Evolutionary conservation across 2,797 vertebrate genomes (phyloP).

Genomic region (Esox masquinongy): DNA sequence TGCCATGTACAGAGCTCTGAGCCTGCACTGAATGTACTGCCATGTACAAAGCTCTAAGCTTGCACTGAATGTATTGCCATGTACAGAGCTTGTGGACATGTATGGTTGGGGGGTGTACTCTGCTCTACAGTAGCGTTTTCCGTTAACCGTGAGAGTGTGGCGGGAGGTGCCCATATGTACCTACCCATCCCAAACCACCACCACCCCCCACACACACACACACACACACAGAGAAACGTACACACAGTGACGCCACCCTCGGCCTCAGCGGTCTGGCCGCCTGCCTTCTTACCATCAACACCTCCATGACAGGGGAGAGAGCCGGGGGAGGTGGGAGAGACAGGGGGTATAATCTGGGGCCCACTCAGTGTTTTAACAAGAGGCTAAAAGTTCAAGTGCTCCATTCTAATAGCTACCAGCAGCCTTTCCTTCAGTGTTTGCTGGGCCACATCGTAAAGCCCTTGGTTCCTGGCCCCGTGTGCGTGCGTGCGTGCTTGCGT

Average conservation of each 20-base stretch:
- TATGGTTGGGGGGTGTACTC: conserved; percentile 14
- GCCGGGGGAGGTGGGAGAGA: conserved; percentile 56
- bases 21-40: neutral
- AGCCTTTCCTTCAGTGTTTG: conserved; percentile 52
- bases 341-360: conserved; percentile 58
- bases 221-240: neutral
- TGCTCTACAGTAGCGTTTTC: conserved; percentile 24
- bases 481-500: conserved; percentile 23
- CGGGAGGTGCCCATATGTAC: conserved; percentile 67
- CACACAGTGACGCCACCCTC: conserved; percentile 3
- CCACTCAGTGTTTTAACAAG: conserved; percentile 68
- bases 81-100: conserved; percentile 23
- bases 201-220: conserved; percentile 13
- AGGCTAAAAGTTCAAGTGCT: conserved; percentile 74
- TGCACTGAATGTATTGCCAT: neutral
- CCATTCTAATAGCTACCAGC: conserved; percentile 72
- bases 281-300: conserved; percentile 61
- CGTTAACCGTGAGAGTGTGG: conserved; percentile 28
- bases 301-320: conserved; percentile 49
- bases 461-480: conserved; percentile 57
- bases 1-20: conserved; percentile 17
- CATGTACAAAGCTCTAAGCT: conserved; percentile 21
- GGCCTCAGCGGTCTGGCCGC: conserved; percentile 57
- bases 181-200: conserved; percentile 13
- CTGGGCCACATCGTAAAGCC: conserved; percentile 58